Conservation (phyloP, 2,888 invertebrate species). For the Drosophila robusta region DNA sequence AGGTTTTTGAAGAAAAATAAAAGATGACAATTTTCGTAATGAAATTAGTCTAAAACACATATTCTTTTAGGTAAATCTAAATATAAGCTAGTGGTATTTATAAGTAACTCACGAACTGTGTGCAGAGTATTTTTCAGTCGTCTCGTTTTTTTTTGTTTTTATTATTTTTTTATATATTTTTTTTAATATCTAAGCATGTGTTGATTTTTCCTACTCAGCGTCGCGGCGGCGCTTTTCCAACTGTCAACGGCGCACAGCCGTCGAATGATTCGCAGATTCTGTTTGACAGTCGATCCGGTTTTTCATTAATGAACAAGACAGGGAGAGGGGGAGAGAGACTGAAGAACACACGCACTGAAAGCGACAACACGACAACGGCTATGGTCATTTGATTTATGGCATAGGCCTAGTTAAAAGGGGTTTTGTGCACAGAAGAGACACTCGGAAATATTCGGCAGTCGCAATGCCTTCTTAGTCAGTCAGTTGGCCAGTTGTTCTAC, state of each 20-base stretch:
- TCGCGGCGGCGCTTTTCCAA: constrained; percentile 68
- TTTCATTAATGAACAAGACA: constrained; percentile 77
- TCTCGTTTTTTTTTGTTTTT: neutral
- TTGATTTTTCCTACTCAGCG: constrained; percentile 74
- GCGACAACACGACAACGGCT: constrained; percentile 36
- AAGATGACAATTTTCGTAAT: no score
- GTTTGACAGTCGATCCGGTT: constrained; percentile 78
- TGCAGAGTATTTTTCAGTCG: constrained; percentile 15
- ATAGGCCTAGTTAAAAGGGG: constrained; percentile 35
- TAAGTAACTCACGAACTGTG: no score
- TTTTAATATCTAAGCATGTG: constrained; percentile 74
- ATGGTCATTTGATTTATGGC: constrained; percentile 65
- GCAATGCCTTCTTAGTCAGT: constrained; percentile 38
- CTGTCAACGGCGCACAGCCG: constrained; percentile 71
- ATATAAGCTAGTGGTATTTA: no score
- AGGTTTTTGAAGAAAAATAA: no score
- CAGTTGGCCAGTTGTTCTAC: constrained; percentile 33
- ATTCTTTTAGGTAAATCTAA: no score
- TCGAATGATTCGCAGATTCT: constrained; percentile 80
- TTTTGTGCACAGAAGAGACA: constrained; percentile 10
- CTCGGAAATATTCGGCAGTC: constrained; percentile 41
- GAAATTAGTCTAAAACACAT: no score
- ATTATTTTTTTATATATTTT: constrained; percentile 4
- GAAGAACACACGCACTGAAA: constrained; percentile 69
- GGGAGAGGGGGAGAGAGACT: constrained; percentile 6